Conservation (phyloP, 2,797 vertebrate species). For the Pangasius larnaudii region DNA sequence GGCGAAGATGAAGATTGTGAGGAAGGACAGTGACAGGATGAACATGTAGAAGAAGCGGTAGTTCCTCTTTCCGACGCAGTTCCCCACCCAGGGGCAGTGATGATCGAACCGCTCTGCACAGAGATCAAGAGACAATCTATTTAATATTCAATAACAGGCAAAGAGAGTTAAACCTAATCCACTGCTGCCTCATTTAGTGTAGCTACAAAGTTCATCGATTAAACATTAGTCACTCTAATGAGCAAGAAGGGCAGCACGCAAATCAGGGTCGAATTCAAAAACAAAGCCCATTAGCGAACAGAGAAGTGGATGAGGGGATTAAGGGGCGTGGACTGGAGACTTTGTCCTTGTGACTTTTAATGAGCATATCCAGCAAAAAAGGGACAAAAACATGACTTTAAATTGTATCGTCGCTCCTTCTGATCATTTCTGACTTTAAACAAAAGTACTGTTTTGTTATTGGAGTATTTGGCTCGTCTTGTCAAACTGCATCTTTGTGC, state of each 20-base stretch:
- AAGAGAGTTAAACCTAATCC: neutral
- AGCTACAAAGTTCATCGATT: neutral
- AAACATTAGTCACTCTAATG: neutral
- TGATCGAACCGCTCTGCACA: conserved; percentile 96
- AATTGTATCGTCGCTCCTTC: neutral
- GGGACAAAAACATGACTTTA: neutral
- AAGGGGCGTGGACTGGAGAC: neutral
- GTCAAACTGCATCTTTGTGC: neutral
- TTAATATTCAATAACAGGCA: neutral
- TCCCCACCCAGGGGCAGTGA: conserved; percentile 99
- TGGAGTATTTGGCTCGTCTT: neutral
- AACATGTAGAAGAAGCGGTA: conserved; percentile 99
- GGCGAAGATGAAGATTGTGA: conserved; percentile 99
- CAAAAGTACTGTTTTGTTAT: neutral
- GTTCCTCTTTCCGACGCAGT: conserved; percentile 99
- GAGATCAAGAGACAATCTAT: conserved; percentile 28
- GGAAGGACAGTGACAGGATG: conserved; percentile 99
- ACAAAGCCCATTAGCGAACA: neutral
- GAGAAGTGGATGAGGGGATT: neutral
- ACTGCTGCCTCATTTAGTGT: neutral
- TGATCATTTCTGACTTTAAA: neutral
- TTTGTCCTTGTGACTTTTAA: conserved; percentile 1
- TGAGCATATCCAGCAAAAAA: neutral
- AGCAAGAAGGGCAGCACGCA: neutral
- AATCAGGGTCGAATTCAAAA: neutral